Conservation (phyloP, 2,797 vertebrate genomes). For the Sylvia borin region DNA sequence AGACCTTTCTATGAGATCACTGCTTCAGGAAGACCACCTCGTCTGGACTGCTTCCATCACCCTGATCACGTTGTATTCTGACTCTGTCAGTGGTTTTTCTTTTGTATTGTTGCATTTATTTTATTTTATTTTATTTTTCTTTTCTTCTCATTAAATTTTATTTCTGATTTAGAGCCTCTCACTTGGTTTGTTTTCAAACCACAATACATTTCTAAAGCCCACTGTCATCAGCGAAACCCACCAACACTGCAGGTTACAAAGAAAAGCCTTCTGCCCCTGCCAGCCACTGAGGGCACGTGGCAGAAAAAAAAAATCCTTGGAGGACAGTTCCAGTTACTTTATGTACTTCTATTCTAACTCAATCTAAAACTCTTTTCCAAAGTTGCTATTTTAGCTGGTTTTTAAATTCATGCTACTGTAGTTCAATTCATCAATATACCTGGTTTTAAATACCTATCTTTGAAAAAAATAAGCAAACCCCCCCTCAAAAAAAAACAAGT, state of each 20-base stretch:
- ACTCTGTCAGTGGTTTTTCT: too few species aligned
- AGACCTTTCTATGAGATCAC: too few species aligned
- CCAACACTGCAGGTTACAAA: not conserved
- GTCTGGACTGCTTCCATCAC: too few species aligned
- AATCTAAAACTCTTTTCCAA: not conserved
- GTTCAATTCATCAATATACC: not conserved
- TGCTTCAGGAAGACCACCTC: too few species aligned
- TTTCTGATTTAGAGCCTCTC: too few species aligned
- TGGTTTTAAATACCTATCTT: not conserved
- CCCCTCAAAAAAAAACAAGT: not conserved
- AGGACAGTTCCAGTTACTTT: not conserved
- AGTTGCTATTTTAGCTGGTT: not conserved
- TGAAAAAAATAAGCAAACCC: too few species aligned
- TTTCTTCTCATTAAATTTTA: too few species aligned
- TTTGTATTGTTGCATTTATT: too few species aligned
- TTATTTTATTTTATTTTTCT: too few species aligned
- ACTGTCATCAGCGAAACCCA: not conserved
- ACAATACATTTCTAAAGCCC: not conserved
- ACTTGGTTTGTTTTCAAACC: too few species aligned
- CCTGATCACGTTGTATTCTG: too few species aligned
- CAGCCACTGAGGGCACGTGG: rapidly evolving
- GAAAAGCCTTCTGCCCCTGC: not conserved
- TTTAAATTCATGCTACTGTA: not conserved
- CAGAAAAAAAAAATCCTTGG: too few species aligned
- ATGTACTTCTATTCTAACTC: not conserved